Evolutionary conservation across 2,888 invertebrate genomes (phyloP).

Genomic region (Conchocele bisecta): DNA sequence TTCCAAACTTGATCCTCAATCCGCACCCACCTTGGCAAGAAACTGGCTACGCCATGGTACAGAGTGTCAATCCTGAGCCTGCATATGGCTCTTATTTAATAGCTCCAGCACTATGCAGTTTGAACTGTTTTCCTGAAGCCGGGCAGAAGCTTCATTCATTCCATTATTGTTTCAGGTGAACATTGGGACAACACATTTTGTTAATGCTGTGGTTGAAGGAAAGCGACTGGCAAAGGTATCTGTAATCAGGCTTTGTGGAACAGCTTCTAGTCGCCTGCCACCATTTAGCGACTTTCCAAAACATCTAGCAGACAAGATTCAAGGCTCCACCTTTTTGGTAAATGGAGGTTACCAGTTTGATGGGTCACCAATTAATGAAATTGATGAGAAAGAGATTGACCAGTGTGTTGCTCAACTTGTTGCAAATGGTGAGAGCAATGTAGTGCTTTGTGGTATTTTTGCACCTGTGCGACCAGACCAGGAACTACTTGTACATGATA

Average conservation of each 20-base stretch:
- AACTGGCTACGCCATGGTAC: no score
- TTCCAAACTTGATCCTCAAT: no score
- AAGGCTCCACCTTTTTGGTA: slow-evolving; percentile 62
- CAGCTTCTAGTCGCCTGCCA: slow-evolving; percentile 69
- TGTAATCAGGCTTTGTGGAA: slow-evolving; percentile 77
- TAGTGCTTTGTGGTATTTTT: slow-evolving; percentile 77
- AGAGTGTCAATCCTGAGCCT: no score
- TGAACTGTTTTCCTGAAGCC: no score
- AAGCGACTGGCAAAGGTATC: slow-evolving; percentile 71
- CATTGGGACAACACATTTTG: slow-evolving; percentile 81
- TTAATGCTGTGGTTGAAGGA: slow-evolving; percentile 79
- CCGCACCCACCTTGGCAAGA: no score
- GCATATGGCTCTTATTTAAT: no score
- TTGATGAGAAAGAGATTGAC: slow-evolving; percentile 68
- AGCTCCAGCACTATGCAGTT: no score
- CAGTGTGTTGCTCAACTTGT: slow-evolving; percentile 54
- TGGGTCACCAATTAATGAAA: slow-evolving; percentile 66
- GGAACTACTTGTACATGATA: slow-evolving; percentile 61
- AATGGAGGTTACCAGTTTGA: slow-evolving; percentile 77
- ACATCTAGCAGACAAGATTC: slow-evolving; percentile 59
- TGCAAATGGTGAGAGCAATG: slow-evolving; percentile 60
- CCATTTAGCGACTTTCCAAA: slow-evolving; percentile 77
- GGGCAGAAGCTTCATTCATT: no score
- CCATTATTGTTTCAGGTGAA: no score
- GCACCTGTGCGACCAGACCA: slow-evolving; percentile 73